Evolutionary conservation across 2,113 vertebrate species (phyloP).

Genomic region (Ochotona princeps): DNA sequence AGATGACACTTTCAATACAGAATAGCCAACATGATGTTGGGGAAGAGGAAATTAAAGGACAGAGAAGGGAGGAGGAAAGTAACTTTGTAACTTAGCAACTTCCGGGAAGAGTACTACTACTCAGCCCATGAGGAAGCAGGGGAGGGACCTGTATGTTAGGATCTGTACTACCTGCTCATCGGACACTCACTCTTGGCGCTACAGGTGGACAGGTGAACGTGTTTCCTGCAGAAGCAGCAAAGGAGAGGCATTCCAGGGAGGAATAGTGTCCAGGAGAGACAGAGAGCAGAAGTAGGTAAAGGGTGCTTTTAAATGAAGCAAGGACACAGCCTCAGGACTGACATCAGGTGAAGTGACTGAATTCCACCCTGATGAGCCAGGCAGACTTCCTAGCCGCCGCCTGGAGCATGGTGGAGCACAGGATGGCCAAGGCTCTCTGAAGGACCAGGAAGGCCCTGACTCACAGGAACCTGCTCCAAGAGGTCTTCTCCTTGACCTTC

Average conservation of each 20-base stretch:
- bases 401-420: background rate
- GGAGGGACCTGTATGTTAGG: no score
- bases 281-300: background rate
- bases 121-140: no score
- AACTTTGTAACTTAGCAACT: no score
- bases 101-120: no score
- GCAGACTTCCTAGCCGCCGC: background rate
- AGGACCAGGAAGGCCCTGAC: background rate
- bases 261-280: background rate
- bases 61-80: no score
- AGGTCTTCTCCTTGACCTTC: background rate
- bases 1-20: no score
- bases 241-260: background rate
- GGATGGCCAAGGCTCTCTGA: background rate
- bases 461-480: background rate
- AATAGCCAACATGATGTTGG: no score
- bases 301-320: background rate
- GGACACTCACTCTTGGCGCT: no score
- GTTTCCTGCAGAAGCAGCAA: background rate
- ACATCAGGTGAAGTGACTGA: background rate
- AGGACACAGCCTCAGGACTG: background rate
- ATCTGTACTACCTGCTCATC: no score
- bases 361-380: background rate
- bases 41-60: no score
- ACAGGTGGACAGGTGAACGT: no score